Conservation (phyloP, 2,888 invertebrate genomes). For the Rhaphigaster nebulosa region DNA sequence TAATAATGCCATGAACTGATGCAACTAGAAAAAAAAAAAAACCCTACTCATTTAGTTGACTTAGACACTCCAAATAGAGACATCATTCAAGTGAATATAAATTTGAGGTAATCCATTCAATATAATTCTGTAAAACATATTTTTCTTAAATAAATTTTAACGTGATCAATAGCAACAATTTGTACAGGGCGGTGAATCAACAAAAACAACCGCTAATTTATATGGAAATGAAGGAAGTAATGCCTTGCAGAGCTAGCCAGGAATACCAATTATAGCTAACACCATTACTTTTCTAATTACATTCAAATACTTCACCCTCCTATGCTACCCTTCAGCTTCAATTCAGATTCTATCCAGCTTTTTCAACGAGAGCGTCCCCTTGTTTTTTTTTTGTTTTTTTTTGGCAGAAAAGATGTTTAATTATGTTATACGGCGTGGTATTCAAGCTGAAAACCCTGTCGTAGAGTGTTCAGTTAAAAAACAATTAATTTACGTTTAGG, state of each 20-base stretch:
- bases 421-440: background rate
- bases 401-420: background rate
- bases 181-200: background rate
- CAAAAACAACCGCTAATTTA: constrained; percentile 31
- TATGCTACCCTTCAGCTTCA: background rate
- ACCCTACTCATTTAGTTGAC: no score
- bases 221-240: background rate
- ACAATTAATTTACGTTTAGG: background rate
- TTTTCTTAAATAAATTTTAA: background rate
- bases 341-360: constrained; percentile 4
- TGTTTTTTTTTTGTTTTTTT: background rate
- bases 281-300: constrained; percentile 31
- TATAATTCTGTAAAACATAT: no score
- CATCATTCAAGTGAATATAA: no score
- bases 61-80: no score
- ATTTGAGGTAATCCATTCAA: no score
- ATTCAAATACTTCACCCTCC: background rate
- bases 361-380: background rate
- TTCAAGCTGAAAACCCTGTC: background rate
- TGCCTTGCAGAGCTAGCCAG: background rate
- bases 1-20: no score
- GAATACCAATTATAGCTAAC: constrained; percentile 23
- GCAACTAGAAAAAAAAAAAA: no score
- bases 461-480: background rate
- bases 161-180: background rate